phyloP scores from a whole-genome alignment of 2,797 vertebrate genomes.

The Denticeps clupeoides region DNA sequence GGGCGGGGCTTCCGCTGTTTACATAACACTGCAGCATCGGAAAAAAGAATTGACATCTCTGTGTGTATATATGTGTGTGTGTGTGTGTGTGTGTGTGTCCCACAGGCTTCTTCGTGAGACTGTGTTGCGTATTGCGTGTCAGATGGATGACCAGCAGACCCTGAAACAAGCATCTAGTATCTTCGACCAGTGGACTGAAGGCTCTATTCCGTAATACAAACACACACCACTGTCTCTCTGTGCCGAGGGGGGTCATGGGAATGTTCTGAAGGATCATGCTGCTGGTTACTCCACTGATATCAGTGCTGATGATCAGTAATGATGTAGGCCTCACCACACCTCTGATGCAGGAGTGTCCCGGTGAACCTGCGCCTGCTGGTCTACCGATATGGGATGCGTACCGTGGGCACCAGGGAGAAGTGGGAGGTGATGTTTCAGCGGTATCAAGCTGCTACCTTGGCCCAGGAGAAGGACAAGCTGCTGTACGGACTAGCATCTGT shows the following conservation, averaged over 20 bases:
- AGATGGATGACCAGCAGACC: conserved; percentile 56
- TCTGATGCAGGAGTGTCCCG: conserved; percentile 57
- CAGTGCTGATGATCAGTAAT: no score
- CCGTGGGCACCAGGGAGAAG: conserved; percentile 44
- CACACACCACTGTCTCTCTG: no score
- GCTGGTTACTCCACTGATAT: no score
- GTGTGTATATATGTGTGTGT: conserved; percentile 4
- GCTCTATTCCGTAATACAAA: conserved; percentile 37
- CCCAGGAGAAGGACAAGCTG: conserved; percentile 95
- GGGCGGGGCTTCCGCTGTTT: no score
- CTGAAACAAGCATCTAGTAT: conserved; percentile 51
- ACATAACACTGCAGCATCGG: neutral
- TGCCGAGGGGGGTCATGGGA: no score
- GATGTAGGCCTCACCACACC: no score
- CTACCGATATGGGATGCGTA: conserved; percentile 88
- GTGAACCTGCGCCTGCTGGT: conserved; percentile 82
- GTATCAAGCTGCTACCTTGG: conserved; percentile 67
- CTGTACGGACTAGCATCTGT: conserved; percentile 86
- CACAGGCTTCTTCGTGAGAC: conserved; percentile 76
- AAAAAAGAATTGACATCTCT: neutral
- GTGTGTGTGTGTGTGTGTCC: no score
- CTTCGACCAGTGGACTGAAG: conserved; percentile 62
- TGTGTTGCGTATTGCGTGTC: conserved; percentile 72
- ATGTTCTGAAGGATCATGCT: no score
- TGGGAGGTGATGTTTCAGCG: conserved; percentile 74